These are phyloP conservation scores for Bombus waltoni DNA, from an alignment of 1,140 invertebrate genomes.

Conservation along the genomic window DNA sequence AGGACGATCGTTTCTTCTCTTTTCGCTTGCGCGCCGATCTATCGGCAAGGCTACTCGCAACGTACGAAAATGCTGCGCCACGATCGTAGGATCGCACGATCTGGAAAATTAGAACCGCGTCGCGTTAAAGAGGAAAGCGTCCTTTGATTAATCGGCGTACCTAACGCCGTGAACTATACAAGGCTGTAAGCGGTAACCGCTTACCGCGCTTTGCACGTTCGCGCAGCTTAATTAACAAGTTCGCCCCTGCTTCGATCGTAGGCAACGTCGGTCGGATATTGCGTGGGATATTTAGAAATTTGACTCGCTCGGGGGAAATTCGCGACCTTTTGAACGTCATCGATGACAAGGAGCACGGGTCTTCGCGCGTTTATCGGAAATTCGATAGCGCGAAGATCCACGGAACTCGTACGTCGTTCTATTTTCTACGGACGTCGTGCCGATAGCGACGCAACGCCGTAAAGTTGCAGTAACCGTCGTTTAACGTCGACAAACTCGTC, in stretches of 20 bases:
- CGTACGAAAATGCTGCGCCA: not conserved
- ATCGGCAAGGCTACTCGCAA: not conserved
- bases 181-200: too few relatives aligned
- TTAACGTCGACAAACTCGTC: not conserved
- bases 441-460: not conserved
- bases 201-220: not conserved
- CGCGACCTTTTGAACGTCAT: too few relatives aligned
- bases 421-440: not conserved
- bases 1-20: not conserved
- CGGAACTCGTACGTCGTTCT: too few relatives aligned
- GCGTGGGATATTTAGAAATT: too few relatives aligned
- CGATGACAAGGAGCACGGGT: too few relatives aligned
- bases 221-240: not conserved
- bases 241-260: not conserved
- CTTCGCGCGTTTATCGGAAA: too few relatives aligned
- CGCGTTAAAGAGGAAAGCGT: not conserved
- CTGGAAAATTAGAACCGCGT: not conserved
- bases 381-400: too few relatives aligned
- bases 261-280: not conserved
- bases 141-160: slow-evolving; percentile 1
- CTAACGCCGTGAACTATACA: too few relatives aligned
- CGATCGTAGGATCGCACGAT: not conserved
- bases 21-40: too few relatives aligned
- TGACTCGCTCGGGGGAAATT: too few relatives aligned
- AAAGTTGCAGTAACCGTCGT: not conserved